A percentile compares a stretch with the other conserved stretches of the same genome.
These are phyloP conservation scores for Bombus pyrosoma DNA, from an alignment of 1,140 invertebrate genomes.

Conservation along the genomic window DNA sequence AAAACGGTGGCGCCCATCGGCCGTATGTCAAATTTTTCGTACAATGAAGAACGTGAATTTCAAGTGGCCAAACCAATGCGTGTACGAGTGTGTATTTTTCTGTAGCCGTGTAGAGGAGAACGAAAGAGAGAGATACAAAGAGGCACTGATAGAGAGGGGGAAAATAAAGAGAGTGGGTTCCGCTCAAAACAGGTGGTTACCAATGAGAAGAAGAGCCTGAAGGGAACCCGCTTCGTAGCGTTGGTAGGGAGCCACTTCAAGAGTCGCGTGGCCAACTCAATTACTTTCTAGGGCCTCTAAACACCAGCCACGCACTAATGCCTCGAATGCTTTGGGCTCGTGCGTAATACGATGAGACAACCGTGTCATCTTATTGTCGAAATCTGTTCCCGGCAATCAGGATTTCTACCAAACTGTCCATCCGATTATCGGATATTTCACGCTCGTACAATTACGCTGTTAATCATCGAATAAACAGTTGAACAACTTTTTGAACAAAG, in stretches of 20 bases:
- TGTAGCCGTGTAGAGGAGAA: conserved; percentile 18
- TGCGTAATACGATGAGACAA: conserved; percentile 42
- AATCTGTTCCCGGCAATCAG: not conserved
- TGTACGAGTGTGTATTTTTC: conserved; percentile 9
- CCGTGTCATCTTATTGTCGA: conserved; percentile 59
- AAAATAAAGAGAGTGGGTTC: conserved; percentile 49
- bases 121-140: conserved; percentile 4
- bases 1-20: conserved; percentile 65
- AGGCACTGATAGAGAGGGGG: not conserved
- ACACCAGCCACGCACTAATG: conserved; percentile 63
- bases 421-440: not conserved
- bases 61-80: conserved; percentile 28
- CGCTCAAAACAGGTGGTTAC: conserved; percentile 80
- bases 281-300: conserved; percentile 77
- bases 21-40: conserved; percentile 75
- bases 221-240: conserved; percentile 62
- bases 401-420: not conserved
- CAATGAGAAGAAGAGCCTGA: conserved; percentile 67
- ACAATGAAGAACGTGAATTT: conserved; percentile 58
- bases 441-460: not conserved
- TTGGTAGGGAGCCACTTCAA: conserved; percentile 75
- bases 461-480: not conserved
- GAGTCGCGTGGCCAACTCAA: conserved; percentile 81
- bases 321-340: conserved; percentile 43
- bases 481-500: not conserved